These are phyloP conservation scores for Clarias macrocephalus DNA, from an alignment of 2,113 vertebrate genomes.

Conservation along the genomic window DNA sequence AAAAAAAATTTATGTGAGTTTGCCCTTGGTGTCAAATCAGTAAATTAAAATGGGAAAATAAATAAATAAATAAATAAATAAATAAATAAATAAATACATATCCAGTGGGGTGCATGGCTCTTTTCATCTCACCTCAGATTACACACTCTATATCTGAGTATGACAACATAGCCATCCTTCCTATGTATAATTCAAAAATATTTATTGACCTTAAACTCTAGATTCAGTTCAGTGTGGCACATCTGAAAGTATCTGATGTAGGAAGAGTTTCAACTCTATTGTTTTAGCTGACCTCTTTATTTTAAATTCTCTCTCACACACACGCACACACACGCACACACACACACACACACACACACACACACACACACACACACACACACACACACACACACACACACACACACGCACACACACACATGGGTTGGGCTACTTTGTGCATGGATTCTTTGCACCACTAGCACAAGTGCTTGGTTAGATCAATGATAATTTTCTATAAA, in stretches of 20 bases:
- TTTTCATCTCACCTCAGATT: not conserved
- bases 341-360: no score
- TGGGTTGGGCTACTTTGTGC: no score
- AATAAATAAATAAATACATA: not conserved
- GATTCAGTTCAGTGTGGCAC: constrained; percentile 58
- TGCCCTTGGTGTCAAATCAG: not conserved
- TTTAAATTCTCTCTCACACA: not conserved
- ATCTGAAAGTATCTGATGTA: constrained; percentile 53
- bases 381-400: no score
- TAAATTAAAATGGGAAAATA: not conserved
- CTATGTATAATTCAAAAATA: constrained; percentile 1
- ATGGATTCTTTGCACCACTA: no score
- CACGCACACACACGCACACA: no score
- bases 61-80: not conserved
- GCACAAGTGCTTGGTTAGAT: no score
- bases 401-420: no score
- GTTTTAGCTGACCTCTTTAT: constrained; percentile 21
- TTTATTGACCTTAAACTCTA: constrained; percentile 9
- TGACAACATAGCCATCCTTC: constrained; percentile 15
- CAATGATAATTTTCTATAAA: no score
- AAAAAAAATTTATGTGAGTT: not conserved
- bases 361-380: no score
- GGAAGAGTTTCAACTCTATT: constrained; percentile 36
- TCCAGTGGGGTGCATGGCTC: not conserved
- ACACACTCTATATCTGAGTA: constrained; percentile 14